Evolutionary conservation across 2,797 vertebrate genomes (phyloP), one percentile per base, ranked within the genome.

Genomic region (Cirrhinus mrigala): DNA sequence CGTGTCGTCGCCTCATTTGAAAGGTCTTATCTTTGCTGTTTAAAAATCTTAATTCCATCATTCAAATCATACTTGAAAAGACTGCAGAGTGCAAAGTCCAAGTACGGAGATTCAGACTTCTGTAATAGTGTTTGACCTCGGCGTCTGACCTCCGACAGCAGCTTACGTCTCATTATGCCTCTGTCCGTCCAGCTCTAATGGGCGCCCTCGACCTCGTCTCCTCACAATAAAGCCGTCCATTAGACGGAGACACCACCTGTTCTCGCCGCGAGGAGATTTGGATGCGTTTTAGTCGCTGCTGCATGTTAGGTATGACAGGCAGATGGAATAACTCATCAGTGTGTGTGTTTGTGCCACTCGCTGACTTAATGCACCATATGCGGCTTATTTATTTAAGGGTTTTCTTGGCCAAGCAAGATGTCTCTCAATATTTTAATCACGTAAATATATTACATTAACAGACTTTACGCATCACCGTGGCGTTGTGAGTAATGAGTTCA

Each of bases 291-390:
- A 77, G 52, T 14, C 18, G 27, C 85, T 71, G 33, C 24, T 66
- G 48, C 78, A 22, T 79, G 24, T 84, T 40, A 81, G 48, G 14
- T 71, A 24, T 81, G 58, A 75, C 48, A 78, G 58, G 16, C 82
- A 87, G 84, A 88, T 86, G 84, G 75, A 85, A 64, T 70, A 50
- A 70, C n/a, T 54, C 71, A 82, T 79, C 79, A 73, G 74, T 22
- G 27, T 78, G 27, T 78, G 68, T 58, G 80, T 66, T 33, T 79
- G 74, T 48, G 74, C 14, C 24, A 5, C 29, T 78, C 50, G 2
- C 82, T 78, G 75, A 46, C 50, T 58, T 76, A 78, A 77, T 58
- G 37, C 48, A 84, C 74, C 82, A 84, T 84, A 78, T 69, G 82
- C 54, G 62, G 37, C n/a, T 69, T 78, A 78, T 70, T 76, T 78